Base-by-base conservation (phyloP, 2,888 invertebrate genomes). In the Nasonia oneida region DNA sequence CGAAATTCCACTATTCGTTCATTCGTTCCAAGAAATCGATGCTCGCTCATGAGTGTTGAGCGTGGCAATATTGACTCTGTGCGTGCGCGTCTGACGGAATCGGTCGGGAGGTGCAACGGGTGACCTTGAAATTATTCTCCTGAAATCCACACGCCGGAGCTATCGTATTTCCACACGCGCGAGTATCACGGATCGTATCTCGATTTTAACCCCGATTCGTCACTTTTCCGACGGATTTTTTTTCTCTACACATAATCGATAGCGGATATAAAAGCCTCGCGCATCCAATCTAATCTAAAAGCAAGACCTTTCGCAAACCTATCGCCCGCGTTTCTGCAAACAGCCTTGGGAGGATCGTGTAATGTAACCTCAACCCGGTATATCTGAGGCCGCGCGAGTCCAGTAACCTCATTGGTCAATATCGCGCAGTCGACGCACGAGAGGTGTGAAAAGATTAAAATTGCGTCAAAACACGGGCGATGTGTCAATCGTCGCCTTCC, bases 321-420 rank as follows among this genome's bases (percentile, higher is more conserved):
- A 61, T 61, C 57, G 57, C 23, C n/a, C 57, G 37, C 37, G 57
- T 23, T 23, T 18, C 23, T 61, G 57, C 23, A n/a, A n/a, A n/a
- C n/a, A 61, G n/a, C 57, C 57, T 61, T 61, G 57, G 37, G 37
- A 61, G 57, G 47, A 61, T 61, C 29, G 1, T 18, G 29, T 57
- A 57, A 57, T 61, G 57, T n/a, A n/a, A 61, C 57, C 57, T 61
- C 57, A 61, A n/a, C n/a, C 57, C 6, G 57, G 57, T 61, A n/a
- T 61, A n/a, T 61, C 15, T 18, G 57, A 61, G 57, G 57, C 57
- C 57, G 57, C 15, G 57, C n/a, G 57, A 8, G 57, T 61, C n/a
- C 57, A n/a, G 53, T 53, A 61, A n/a, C n/a, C 57, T 61, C n/a
- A 23, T 61, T n/a, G 15, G 57, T 18, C 57, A 57, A 57, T n/a